Conservation (phyloP, 2,797 vertebrate species). For the Sparidentex hasta region DNA sequence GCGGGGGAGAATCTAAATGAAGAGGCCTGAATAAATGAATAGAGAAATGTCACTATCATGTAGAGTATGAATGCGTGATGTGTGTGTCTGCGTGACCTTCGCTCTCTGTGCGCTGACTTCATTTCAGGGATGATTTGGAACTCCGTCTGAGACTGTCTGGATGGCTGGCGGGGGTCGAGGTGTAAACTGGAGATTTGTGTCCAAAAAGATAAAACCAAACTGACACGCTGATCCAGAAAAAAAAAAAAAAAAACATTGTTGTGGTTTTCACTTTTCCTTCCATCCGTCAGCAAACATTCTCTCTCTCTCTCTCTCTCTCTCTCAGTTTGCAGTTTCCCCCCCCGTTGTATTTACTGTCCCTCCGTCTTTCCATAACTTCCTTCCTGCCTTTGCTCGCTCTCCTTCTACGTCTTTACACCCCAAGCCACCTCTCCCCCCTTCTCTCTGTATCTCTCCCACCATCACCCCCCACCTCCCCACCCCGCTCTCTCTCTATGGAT, state of each 20-base stretch:
- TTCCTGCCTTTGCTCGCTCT: slow-evolving; percentile 30
- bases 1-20: not conserved
- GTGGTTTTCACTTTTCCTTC: slow-evolving; percentile 29
- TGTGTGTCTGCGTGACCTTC: slow-evolving; percentile 23
- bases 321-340: not conserved
- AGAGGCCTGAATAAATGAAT: not conserved
- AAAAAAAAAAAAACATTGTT: slow-evolving; percentile 50
- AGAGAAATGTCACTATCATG: not conserved
- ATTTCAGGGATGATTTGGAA: slow-evolving; percentile 13
- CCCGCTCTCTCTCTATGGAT: slow-evolving; percentile 74
- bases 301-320: slow-evolving; percentile 4
- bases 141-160: not conserved
- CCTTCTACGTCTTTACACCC: slow-evolving; percentile 6
- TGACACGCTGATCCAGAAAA: slow-evolving; percentile 37
- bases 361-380: slow-evolving; percentile 27
- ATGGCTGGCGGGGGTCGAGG: not conserved
- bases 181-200: slow-evolving; percentile 22
- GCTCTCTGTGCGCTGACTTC: slow-evolving; percentile 1
- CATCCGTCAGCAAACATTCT: slow-evolving; percentile 24
- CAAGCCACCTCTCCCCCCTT: not conserved
- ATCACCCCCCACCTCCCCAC: not conserved
- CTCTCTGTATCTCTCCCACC: slow-evolving; percentile 3
- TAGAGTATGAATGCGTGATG: not conserved
- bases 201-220: not conserved
- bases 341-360: not conserved